Base-by-base conservation (phyloP, 1,140 invertebrate genomes). In the Drosophila insularis region DNA sequence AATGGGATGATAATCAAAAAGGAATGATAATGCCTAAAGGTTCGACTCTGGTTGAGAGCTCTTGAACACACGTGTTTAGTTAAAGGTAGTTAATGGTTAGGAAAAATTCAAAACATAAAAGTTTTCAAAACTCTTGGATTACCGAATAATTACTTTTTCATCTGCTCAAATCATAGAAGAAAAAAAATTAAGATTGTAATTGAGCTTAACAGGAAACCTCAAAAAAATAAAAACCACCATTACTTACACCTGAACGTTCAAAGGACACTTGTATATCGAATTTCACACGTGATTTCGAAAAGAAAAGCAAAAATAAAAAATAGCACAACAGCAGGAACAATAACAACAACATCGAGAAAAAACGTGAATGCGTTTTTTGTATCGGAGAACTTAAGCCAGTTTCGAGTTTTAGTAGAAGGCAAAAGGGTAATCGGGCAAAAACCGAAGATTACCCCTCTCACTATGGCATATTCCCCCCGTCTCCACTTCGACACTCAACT, bases 201-300 rank as follows among this genome's bases (percentile, higher is more conserved):
- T 90, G 90, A 91, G 86, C 86, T 89, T 50, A 71, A 77, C 80
- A 90, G 90, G 90, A 91, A 91, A 89, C 90, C 90, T 75, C 90
- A 91, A 91, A 91, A 91, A 91, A 68, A 69, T 27, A 61, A 61
- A 56, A 64, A 53, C 21, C 35, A 59, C 62, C 63, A 60, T 37
- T 62, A 35, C 35, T 61, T 55, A 64, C 74, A 78, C 77, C 80
- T 78, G 63, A 39, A 59, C 31, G 62, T 21, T 43, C 59, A 89
- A 89, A 89, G 73, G 70, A 89, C 80, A 80, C 85, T 89, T 74
- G 80, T 62, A 53, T 86, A 89, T 89, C 64, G 61, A 68, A 67
- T 89, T 89, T 78, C 84, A 80, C 85, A 89, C 84, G 84, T 89
- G 84, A 89, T 89, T 89, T 89, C 50, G 71, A 71, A 68, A 58